Evolutionary conservation across 2,888 invertebrate species (phyloP), one percentile per base, ranked within the genome.

Genomic region (Melipona bicolor): DNA sequence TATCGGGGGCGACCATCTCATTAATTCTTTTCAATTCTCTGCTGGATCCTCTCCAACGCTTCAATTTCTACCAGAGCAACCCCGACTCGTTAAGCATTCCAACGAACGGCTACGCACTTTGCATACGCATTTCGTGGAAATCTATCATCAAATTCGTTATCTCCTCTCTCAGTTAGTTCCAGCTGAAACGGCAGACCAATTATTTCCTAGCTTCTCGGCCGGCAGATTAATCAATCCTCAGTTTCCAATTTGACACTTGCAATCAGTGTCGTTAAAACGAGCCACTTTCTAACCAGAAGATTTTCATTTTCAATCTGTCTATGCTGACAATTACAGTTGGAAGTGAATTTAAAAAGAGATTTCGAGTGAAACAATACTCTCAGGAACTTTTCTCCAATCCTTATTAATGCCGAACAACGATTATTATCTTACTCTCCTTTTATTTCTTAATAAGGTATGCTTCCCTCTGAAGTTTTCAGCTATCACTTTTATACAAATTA

Each of bases 1-100:
- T 68, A 68, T 68, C 68, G 24, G 50, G 19, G 50, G 19, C 68
- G 50, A 68, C 68, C 49, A 68, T 68, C 68, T 68, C 68, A 68
- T 68, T 68, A 68, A 68, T 50, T 68, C 50, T 68, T 68, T 68
- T 50, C 68, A 27, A 50, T 68, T 50, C 50, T 27, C 24, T 24
- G 68, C 27, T 68, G 68, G 68, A 68, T 24, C 68, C 24, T 50
- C 11, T 50, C 68, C 68, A 68, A 50, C 19, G 49, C 27, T 68
- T 68, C 68, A 50, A 68, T 68, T 68, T 68, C 68, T 68, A 50
- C 19, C 50, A 13, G 68, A 50, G 68, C 50, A 68, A 19, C 49
- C 4, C 4, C 49, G 27, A 67, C 43, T 68, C 50, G 50, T 50
- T 68, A 19, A 50, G 68, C 50, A 68, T 68, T 68, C 68, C 24